Evolutionary conservation across 2,797 vertebrate genomes (phyloP), one percentile per base, ranked within the genome.

Genomic region (Hafferia zeledoni): DNA sequence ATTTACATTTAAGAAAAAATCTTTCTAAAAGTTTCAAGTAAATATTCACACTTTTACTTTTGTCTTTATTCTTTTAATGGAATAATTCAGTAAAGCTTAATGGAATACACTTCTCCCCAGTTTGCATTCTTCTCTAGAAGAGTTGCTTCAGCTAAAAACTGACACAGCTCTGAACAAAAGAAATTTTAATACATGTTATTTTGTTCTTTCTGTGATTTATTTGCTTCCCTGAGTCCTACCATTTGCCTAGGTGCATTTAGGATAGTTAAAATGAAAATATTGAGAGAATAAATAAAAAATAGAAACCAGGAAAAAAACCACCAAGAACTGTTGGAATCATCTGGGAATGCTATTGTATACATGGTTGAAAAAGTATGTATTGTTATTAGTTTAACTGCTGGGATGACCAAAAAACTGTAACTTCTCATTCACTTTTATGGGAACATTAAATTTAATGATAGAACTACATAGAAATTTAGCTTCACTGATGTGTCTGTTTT

Each of bases 381-480:
- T 94, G 79, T 90, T 88, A 81, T 83, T 81, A 71, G 46, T 83
- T 88, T 93, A 95, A 67, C 70, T 72, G 28, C 74, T 44, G 35
- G n/a, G 28, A 76, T 94, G 77, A 74, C 71, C 65, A 87, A 70
- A 79, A 74, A 49, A 23, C 64, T 87, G 63, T 65, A 91, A 52
- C 75, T 85, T 89, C 52, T 83, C 47, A 50, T 77, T 95, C 72
- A 71, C 20, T 86, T 95, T 87, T 70, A 87, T 72, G 57, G 33
- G 30, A 79, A 56, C 46, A 77, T 87, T 77, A 91, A 91, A 63
- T 69, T 74, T 84, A 94, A 91, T 91, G 83, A 63, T 52, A 87
- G 77, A 94, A 72, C 35, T 94, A 80, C 64, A 33, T 17, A 83
- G 64, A 94, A 89, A 83, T 6, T 27, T 63, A 37, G n/a, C 68